Base-by-base conservation (phyloP, 1,140 invertebrate genomes). In the Drosophila orena region DNA sequence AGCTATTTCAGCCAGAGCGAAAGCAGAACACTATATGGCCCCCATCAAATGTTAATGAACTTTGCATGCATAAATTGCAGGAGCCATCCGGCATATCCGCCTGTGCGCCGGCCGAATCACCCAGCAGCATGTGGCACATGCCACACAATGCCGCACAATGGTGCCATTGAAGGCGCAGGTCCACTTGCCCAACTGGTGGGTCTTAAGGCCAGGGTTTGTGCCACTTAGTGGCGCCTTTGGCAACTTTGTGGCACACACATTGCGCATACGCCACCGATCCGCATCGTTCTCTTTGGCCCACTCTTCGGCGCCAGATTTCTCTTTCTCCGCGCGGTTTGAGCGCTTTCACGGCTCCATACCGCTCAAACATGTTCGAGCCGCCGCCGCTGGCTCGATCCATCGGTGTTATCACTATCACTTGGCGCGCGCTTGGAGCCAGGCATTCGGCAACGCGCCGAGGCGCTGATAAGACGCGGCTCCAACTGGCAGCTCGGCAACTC, bases 361-460 rank as follows among this genome's bases (percentile, higher is more conserved):
- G 49, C 71, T 85, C 66, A 47, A 84, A 84, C 81, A 84, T 84
- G 81, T 84, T 84, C 12, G 81, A 85, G 64, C 47, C 37, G 58
- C n/a, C 24, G 70, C 52, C 52, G 56, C 56, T 46, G 49, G 74
- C 71, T 55, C 38, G 17, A n/a, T 10, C 52, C 60, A 35, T 24
- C 10, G 43, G 61, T 76, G 71, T 84, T 84, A 84, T 84, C 80
- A 84, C 43, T 84, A 84, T 84, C 80, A 84, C 43, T 77, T 54
- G 24, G 40, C 14, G 27, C 37, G 37, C 50, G 7, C 8, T 22
- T 12, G 53, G 24, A 30, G 24, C 24, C 7, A 56, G 40, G 30
- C 79, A 83, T 81, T 81, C 54, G 57, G 15, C 66, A 54, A 42
- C 47, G 35, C 22, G 61, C 46, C 65, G 74, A 61, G 40, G 30